A percentile compares a stretch with the other conserved stretches of the same genome.
Evolutionary conservation across 2,888 invertebrate genomes (phyloP).

Genomic region (Drosophila phalerata): DNA sequence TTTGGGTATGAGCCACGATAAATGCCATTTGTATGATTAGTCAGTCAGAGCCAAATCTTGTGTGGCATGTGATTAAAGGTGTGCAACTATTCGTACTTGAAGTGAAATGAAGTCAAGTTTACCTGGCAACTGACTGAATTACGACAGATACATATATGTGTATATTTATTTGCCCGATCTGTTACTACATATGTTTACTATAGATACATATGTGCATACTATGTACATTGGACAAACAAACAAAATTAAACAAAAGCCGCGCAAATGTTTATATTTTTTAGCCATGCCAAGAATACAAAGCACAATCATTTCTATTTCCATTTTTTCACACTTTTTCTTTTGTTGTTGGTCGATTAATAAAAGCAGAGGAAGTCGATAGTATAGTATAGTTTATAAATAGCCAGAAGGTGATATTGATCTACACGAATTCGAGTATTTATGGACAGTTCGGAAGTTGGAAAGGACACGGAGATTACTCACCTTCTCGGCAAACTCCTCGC

Average conservation of each 20-base stretch:
- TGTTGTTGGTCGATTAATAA: slow-evolving; percentile 62
- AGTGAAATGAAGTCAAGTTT: slow-evolving; percentile 28
- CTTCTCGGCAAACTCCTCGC: slow-evolving; percentile 84
- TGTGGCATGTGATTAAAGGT: slow-evolving; percentile 51
- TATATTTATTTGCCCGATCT: slow-evolving; percentile 56
- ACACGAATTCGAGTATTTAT: slow-evolving; percentile 5
- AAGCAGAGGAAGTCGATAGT: slow-evolving; percentile 65
- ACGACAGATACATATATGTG: slow-evolving; percentile 26
- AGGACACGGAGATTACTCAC: slow-evolving; percentile 63
- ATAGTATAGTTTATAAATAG: slow-evolving; percentile 56
- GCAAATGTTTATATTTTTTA: slow-evolving; percentile 65
- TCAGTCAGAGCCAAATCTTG: slow-evolving; percentile 60
- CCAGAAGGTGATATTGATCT: slow-evolving; percentile 15
- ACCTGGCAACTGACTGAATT: slow-evolving; percentile 46
- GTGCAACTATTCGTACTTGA: not conserved
- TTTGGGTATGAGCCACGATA: slow-evolving; percentile 28
- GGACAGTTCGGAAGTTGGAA: slow-evolving; percentile 11
- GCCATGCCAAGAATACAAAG: slow-evolving; percentile 59
- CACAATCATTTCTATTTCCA: slow-evolving; percentile 48
- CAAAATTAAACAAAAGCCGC: slow-evolving; percentile 58
- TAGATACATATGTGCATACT: slow-evolving; percentile 1
- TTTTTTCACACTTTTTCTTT: slow-evolving; percentile 3
- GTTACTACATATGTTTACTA: slow-evolving; percentile 33
- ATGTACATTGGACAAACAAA: slow-evolving; percentile 60
- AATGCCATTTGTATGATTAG: slow-evolving; percentile 57